Evolutionary conservation across 2,888 invertebrate genomes (phyloP), one percentile per base, ranked within the genome.

Genomic region (Cacoxenus indagator): DNA sequence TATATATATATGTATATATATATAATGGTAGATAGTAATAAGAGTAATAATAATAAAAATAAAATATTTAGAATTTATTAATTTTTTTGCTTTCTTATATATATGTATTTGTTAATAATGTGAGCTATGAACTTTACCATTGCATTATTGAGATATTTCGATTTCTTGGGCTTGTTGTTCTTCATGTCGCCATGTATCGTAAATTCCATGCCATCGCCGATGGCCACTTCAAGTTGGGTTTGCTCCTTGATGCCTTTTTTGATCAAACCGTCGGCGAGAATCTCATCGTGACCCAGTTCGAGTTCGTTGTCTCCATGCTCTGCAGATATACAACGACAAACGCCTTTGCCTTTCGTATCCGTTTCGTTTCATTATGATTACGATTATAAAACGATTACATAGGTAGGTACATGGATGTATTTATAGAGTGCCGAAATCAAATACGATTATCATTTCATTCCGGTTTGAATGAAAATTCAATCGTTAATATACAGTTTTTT

Each of bases 141-240:
- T 85, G 93, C 93, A 89, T 94, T 95, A 87, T 94, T 94, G 88
- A 94, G 91, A 86, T 93, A 91, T 90, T 94, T 94, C 83, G 93
- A 93, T 89, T 93, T 92, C 89, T 94, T 95, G 87, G 94, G 90
- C 90, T 95, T 95, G 88, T 92, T 93, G 88, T 92, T 93, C 88
- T 92, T 92, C 77, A 93, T 89, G 90, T 96, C 95, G 92, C 95
- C 96, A 88, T 95, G 96, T 90, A 96, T 96, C 65, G 95, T 96
- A 85, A 96, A 95, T 89, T 96, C 96, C 94, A 96, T 96, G 76
- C 96, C 96, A 87, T 96, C 96, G 61, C 96, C 96, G 84, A 96
- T 95, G 73, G 96, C 95, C 75, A 96, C 95, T 90, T 96, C 96
- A 76, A 96, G 91, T 89, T 95, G 94, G 85, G 95, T 95, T 90